Evolutionary conservation across 2,888 invertebrate genomes (phyloP).

Genomic region (Mesoligia furuncula): DNA sequence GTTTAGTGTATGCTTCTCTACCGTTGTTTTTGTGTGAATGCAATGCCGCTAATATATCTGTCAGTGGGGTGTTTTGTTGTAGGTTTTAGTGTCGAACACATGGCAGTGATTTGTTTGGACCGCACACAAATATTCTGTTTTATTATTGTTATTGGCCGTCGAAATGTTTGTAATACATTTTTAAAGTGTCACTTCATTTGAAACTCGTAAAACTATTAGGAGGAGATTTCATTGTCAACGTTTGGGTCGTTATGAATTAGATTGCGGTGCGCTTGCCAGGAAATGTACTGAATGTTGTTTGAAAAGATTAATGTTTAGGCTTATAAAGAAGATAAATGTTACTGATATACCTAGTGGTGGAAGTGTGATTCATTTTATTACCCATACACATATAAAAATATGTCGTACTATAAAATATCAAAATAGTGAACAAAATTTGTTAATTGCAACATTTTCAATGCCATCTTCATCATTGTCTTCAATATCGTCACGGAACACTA

Average conservation of each 20-base stretch:
- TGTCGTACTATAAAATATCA: conserved; percentile 3
- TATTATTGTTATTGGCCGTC: conserved; percentile 84
- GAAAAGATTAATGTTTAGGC: conserved; percentile 53
- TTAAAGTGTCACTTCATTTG: conserved; percentile 79
- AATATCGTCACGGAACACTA: conserved; percentile 33
- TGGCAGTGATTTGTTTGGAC: conserved; percentile 85
- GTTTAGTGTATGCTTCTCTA: conserved; percentile 55
- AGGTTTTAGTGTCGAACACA: conserved; percentile 81
- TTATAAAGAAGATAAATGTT: conserved; percentile 46
- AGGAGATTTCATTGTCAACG: conserved; percentile 70
- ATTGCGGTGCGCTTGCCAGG: conserved; percentile 33
- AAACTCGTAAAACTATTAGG: conserved; percentile 84
- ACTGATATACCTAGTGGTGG: not conserved
- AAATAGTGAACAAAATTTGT: not conserved
- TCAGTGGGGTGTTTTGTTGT: conserved; percentile 86
- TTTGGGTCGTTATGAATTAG: conserved; percentile 63
- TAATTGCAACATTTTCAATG: conserved; percentile 17
- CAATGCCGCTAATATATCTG: conserved; percentile 87
- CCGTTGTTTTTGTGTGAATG: conserved; percentile 77
- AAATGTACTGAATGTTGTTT: conserved; percentile 33
- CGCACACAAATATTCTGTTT: conserved; percentile 79
- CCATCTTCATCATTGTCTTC: conserved; percentile 22
- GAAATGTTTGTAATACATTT: conserved; percentile 84
- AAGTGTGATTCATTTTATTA: conserved; percentile 42
- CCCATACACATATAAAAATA: conserved; percentile 12